A percentile compares a stretch with the other conserved stretches of the same genome.
These are phyloP conservation scores for Sesia bembeciformis DNA, from an alignment of 2,888 invertebrate genomes.

Conservation along the genomic window DNA sequence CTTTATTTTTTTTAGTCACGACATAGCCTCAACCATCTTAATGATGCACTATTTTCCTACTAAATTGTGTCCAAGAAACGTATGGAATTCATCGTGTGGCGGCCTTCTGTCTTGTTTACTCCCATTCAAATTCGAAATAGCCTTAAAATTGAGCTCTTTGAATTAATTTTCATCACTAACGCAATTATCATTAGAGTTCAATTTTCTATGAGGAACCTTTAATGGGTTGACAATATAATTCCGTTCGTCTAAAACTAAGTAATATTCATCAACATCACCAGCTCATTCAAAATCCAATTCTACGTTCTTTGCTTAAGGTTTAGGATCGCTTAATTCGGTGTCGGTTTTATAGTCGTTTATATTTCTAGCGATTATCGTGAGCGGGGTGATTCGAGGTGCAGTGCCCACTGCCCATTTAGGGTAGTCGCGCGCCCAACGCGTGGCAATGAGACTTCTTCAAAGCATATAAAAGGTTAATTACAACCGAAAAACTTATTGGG, in stretches of 20 bases:
- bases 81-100: constrained; percentile 33
- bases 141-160: constrained; percentile 10
- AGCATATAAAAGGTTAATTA: constrained; percentile 54
- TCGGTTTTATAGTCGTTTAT: constrained; percentile 6
- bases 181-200: constrained; percentile 9
- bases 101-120: constrained; percentile 27
- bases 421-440: constrained; percentile 50
- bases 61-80: constrained; percentile 34
- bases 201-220: constrained; percentile 5
- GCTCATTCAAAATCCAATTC: constrained; percentile 10
- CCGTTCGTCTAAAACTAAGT: constrained; percentile 13
- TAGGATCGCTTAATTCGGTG: constrained; percentile 4
- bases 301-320: constrained; percentile 15
- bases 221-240: constrained; percentile 25
- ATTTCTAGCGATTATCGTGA: constrained; percentile 9
- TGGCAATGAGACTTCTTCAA: constrained; percentile 41
- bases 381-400: constrained; percentile 12
- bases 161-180: constrained; percentile 8
- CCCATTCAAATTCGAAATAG: constrained; percentile 15
- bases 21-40: constrained; percentile 32
- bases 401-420: constrained; percentile 30
- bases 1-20: constrained; percentile 37
- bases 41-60: constrained; percentile 48
- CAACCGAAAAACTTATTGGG: constrained; percentile 45
- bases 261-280: constrained; percentile 9